These are phyloP conservation scores for Dusona sp. DNA, from an alignment of 2,888 invertebrate genomes.

Conservation along the genomic window DNA sequence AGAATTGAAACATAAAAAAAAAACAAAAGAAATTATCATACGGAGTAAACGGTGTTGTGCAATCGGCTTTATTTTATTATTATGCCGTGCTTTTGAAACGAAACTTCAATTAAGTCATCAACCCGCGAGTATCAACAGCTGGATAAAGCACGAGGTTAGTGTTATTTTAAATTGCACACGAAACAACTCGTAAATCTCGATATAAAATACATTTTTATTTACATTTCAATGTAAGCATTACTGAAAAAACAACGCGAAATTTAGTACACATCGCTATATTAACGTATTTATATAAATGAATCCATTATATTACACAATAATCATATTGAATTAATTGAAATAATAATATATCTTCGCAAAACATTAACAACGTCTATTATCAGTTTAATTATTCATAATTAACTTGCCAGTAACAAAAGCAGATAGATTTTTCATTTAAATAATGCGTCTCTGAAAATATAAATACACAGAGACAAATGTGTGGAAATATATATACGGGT, in stretches of 20 bases:
- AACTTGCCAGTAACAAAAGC: background rate
- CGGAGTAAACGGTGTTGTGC: background rate
- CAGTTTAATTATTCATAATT: background rate
- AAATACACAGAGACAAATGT: background rate
- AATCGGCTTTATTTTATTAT: background rate
- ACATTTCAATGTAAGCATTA: background rate
- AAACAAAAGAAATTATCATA: background rate
- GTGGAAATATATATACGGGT: background rate
- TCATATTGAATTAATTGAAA: background rate
- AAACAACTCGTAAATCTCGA: background rate
- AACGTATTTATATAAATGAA: background rate
- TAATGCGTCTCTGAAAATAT: background rate
- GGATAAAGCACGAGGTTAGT: conserved; percentile 49
- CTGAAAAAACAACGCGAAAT: background rate
- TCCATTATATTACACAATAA: background rate
- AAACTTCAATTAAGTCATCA: background rate
- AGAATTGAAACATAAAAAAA: too few species aligned
- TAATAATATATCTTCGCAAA: background rate
- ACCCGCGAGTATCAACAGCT: conserved; percentile 8
- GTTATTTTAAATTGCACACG: background rate
- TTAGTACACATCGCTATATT: background rate
- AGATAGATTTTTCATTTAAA: background rate
- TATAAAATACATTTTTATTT: background rate
- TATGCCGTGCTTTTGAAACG: background rate
- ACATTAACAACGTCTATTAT: background rate